Conservation (phyloP, 2,113 vertebrate genomes). For the Antechinus stuartii region DNA sequence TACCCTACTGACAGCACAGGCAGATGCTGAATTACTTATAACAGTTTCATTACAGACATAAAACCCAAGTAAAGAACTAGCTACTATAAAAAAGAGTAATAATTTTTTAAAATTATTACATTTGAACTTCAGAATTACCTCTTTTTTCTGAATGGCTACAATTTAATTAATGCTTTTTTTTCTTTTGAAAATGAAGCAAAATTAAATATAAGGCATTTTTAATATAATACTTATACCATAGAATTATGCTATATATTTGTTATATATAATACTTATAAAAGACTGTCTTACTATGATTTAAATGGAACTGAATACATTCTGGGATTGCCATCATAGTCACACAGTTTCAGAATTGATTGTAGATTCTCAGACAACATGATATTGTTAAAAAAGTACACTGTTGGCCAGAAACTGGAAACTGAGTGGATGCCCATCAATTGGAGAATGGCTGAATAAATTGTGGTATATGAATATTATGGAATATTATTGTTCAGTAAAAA, state of each 20-base stretch:
- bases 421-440: too few relatives aligned
- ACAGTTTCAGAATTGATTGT: conserved; percentile 71
- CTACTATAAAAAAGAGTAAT: not conserved
- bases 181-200: too few relatives aligned
- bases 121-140: conserved; percentile 33
- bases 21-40: not conserved
- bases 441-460: too few relatives aligned
- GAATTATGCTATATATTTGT: conserved; percentile 18
- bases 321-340: conserved; percentile 59
- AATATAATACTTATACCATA: too few relatives aligned
- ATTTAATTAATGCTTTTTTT: not conserved
- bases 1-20: too few relatives aligned
- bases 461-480: too few relatives aligned
- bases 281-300: conserved; percentile 66
- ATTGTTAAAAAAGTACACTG: too few relatives aligned
- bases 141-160: not conserved
- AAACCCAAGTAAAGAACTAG: conserved; percentile 24
- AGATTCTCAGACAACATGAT: conserved; percentile 28
- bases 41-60: conserved; percentile 6
- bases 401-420: too few relatives aligned
- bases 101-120: not conserved
- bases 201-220: too few relatives aligned
- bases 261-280: conserved; percentile 51
- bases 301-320: conserved; percentile 66
- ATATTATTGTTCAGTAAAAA: too few relatives aligned